These are phyloP conservation scores for Poecile montanus DNA, from an alignment of 2,797 vertebrate species.

Conservation along the genomic window DNA sequence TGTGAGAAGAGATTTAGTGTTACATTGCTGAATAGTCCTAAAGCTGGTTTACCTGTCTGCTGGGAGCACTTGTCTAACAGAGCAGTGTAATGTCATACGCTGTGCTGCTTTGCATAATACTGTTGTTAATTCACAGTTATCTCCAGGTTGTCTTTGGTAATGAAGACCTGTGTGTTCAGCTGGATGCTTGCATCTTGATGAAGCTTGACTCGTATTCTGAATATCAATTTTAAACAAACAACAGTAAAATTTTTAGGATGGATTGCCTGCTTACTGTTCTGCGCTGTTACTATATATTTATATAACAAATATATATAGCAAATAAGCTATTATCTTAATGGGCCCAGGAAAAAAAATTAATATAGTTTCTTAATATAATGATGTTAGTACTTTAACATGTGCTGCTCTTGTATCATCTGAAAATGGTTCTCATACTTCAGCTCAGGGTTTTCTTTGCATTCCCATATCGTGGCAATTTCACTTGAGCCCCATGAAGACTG, in stretches of 20 bases:
- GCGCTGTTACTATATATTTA: neutral
- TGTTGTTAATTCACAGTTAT: neutral
- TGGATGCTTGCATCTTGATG: neutral
- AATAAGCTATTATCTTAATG: neutral
- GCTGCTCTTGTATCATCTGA: accelerated
- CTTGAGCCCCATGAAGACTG: neutral
- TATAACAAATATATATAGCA: neutral
- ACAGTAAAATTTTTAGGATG: neutral
- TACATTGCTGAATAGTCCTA: neutral
- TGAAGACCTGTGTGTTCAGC: neutral
- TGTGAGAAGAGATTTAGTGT: neutral
- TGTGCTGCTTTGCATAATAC: neutral
- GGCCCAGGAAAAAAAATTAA: neutral
- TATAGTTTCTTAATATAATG: neutral
- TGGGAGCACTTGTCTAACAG: neutral
- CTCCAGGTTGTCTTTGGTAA: neutral
- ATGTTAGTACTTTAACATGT: neutral
- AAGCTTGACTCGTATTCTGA: neutral
- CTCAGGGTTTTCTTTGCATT: neutral
- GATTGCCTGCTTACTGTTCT: neutral
- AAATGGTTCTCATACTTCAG: neutral
- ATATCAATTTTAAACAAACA: neutral
- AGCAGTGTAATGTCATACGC: neutral
- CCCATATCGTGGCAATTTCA: neutral
- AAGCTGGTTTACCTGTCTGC: neutral